These are phyloP conservation scores for Saguinus imperator DNA, from an alignment of 2,113 vertebrate species.

Conservation along the genomic window DNA sequence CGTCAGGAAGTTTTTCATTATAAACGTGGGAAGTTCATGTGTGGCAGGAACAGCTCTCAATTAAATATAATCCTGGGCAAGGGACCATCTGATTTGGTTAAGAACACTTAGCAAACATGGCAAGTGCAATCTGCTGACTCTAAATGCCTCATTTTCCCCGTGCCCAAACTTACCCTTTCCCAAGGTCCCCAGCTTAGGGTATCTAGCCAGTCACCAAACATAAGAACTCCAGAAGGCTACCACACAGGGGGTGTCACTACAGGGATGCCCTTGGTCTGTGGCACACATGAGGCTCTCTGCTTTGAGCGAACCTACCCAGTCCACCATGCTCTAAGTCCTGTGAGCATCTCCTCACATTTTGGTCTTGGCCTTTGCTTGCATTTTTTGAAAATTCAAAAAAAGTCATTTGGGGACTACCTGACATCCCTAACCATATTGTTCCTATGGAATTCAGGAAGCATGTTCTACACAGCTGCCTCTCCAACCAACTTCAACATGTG, in stretches of 20 bases:
- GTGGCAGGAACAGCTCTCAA: background rate
- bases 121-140: background rate
- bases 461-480: background rate
- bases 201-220: background rate
- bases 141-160: background rate
- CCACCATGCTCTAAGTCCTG: background rate
- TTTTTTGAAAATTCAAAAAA: background rate
- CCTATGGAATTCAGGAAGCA: background rate
- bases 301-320: background rate
- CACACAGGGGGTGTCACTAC: too few relatives aligned
- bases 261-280: background rate
- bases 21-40: background rate
- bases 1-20: constrained; percentile 44
- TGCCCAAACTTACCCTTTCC: background rate
- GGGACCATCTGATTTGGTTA: background rate
- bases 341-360: background rate
- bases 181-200: background rate
- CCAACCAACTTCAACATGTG: background rate
- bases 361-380: background rate
- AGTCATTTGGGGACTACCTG: background rate
- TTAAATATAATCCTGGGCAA: background rate
- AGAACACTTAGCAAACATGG: background rate
- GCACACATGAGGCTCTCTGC: background rate
- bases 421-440: background rate
- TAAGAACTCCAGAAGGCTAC: background rate